phyloP scores from a whole-genome alignment of 2,888 invertebrate genomes.

The Leucophenga montana region DNA sequence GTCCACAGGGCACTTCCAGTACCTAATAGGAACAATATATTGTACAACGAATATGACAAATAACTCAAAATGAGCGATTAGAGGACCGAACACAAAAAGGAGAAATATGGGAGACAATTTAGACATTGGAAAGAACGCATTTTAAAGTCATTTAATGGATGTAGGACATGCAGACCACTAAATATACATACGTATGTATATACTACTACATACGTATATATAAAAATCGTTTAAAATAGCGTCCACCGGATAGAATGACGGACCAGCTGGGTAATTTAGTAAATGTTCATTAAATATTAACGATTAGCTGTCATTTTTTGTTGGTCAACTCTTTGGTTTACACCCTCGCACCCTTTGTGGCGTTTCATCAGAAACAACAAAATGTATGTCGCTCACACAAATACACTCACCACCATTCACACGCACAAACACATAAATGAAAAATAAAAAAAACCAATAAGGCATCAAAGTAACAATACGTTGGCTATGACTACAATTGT shows the following conservation, averaged over 20 bases:
- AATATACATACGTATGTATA: too few species aligned
- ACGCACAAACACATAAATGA: not conserved
- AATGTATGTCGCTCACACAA: too few species aligned
- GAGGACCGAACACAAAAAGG: too few species aligned
- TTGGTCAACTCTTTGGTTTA: constrained; percentile 16
- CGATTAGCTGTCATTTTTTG: constrained; percentile 54
- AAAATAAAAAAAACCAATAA: constrained; percentile 14
- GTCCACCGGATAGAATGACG: not conserved
- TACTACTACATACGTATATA: too few species aligned
- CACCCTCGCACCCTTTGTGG: not conserved
- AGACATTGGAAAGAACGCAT: not conserved
- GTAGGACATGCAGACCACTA: not conserved
- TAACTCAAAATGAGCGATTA: too few species aligned
- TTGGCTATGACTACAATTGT: constrained; percentile 17
- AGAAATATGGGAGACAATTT: too few species aligned
- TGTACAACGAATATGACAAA: too few species aligned
- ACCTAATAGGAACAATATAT: too few species aligned
- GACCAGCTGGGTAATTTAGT: constrained; percentile 32
- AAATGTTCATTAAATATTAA: constrained; percentile 70
- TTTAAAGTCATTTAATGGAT: constrained; percentile 2
- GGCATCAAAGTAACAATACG: constrained; percentile 11
- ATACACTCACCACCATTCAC: not conserved
- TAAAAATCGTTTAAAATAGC: not conserved
- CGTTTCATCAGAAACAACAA: not conserved
- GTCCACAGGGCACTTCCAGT: too few species aligned